These are phyloP conservation scores for Schizaphis graminum DNA, from an alignment of 2,888 invertebrate species.

Conservation along the genomic window DNA sequence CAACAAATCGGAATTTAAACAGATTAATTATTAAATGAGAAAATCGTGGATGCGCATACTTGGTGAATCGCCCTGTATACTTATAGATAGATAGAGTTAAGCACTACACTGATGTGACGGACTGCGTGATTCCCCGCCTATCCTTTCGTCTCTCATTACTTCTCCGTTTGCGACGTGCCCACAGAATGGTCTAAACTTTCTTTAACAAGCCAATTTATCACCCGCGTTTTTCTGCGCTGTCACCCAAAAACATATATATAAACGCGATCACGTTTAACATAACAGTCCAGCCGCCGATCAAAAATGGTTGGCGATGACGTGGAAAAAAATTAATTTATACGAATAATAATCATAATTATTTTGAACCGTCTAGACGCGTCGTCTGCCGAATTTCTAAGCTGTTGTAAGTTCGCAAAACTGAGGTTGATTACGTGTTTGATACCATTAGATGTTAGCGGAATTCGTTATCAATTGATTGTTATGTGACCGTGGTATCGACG, in stretches of 20 bases:
- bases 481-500: too few relatives aligned
- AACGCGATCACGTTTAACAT: background rate
- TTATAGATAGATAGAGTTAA: background rate
- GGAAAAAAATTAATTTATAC: background rate
- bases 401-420: background rate
- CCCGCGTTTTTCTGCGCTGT: conserved; percentile 7
- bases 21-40: too few relatives aligned
- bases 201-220: conserved; percentile 41
- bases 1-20: too few relatives aligned
- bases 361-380: too few relatives aligned
- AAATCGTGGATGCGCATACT: too few relatives aligned
- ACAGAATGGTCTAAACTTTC: conserved; percentile 1
- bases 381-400: background rate
- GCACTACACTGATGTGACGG: background rate
- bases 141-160: background rate
- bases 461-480: too few relatives aligned
- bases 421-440: too few relatives aligned
- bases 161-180: background rate
- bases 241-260: background rate
- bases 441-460: too few relatives aligned
- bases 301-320: background rate
- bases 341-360: background rate
- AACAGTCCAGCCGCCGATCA: background rate
- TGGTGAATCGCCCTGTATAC: background rate
- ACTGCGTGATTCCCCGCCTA: background rate